Conservation (phyloP, 2,113 vertebrate genomes). For the Actenoides lindsayi region DNA sequence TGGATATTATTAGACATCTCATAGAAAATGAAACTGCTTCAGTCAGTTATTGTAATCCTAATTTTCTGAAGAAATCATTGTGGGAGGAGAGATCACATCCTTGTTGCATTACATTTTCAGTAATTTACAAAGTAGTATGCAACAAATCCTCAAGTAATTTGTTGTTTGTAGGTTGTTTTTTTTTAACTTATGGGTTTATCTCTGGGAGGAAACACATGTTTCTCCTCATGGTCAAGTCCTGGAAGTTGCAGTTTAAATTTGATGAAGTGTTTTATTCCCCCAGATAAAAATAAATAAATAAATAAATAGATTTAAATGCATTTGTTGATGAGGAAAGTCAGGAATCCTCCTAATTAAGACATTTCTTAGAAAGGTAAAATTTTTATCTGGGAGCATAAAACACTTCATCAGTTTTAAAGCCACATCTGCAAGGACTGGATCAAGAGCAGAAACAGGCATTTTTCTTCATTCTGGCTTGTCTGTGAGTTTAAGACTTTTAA, state of each 20-base stretch:
- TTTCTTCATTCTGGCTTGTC: slow-evolving; percentile 48
- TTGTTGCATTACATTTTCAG: not conserved
- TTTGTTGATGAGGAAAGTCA: slow-evolving; percentile 61
- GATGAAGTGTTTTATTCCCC: slow-evolving; percentile 69
- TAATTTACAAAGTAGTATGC: not conserved
- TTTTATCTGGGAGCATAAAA: slow-evolving; percentile 69
- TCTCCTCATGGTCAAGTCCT: slow-evolving; percentile 34
- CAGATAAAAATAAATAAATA: slow-evolving; percentile 64
- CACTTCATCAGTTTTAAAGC: slow-evolving; percentile 73
- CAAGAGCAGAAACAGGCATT: slow-evolving; percentile 57
- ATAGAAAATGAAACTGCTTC: not conserved
- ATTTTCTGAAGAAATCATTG: not conserved
- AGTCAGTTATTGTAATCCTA: not conserved
- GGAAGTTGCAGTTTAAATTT: slow-evolving; percentile 60
- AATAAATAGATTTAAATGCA: slow-evolving; percentile 48
- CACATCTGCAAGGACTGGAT: slow-evolving; percentile 56
- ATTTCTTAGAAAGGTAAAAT: slow-evolving; percentile 57
- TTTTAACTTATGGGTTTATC: not conserved
- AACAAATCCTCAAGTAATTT: not conserved
- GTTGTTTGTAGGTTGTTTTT: not conserved
- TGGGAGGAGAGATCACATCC: not conserved
- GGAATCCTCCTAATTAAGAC: slow-evolving; percentile 60
- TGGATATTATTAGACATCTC: not conserved
- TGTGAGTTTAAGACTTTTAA: slow-evolving; percentile 53
- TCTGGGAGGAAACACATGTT: slow-evolving; percentile 60